These are phyloP conservation scores for Cheilosia variabilis DNA, from an alignment of 2,888 invertebrate species.

Conservation along the genomic window DNA sequence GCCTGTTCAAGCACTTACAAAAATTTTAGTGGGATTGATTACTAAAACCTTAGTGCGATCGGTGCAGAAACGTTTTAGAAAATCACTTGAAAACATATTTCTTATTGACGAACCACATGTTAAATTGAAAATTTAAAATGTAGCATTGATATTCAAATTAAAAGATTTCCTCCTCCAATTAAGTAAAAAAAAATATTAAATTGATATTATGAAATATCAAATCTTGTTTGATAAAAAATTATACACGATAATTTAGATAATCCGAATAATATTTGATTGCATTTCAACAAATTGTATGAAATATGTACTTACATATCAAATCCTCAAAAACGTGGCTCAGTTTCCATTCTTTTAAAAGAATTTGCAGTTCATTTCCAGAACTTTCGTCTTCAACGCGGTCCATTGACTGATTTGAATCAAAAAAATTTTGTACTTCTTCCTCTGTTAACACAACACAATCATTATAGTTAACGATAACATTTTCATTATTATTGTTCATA, in stretches of 20 bases:
- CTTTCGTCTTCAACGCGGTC: not conserved
- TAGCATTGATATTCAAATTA: too few species aligned
- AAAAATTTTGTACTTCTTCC: not conserved
- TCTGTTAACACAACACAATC: not conserved
- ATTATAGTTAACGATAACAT: conserved; percentile 1
- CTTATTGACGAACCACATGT: too few species aligned
- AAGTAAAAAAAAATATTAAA: not conserved
- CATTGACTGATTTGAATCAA: not conserved
- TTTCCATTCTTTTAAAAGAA: too few species aligned
- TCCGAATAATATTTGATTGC: too few species aligned
- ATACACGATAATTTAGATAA: too few species aligned
- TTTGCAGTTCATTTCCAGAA: not conserved
- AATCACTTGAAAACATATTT: too few species aligned
- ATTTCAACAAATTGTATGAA: not conserved
- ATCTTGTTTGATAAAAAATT: not conserved
- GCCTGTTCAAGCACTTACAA: too few species aligned
- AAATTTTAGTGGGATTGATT: too few species aligned
- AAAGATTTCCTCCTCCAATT: too few species aligned
- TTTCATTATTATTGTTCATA: not conserved
- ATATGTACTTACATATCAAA: not conserved
- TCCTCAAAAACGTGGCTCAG: not conserved
- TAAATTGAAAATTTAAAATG: too few species aligned
- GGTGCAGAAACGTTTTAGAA: too few species aligned
- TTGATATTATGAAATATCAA: not conserved
- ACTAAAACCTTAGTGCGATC: too few species aligned